These are phyloP conservation scores for Aleiodes sp. DNA, from an alignment of 1,140 invertebrate genomes.

Conservation along the genomic window DNA sequence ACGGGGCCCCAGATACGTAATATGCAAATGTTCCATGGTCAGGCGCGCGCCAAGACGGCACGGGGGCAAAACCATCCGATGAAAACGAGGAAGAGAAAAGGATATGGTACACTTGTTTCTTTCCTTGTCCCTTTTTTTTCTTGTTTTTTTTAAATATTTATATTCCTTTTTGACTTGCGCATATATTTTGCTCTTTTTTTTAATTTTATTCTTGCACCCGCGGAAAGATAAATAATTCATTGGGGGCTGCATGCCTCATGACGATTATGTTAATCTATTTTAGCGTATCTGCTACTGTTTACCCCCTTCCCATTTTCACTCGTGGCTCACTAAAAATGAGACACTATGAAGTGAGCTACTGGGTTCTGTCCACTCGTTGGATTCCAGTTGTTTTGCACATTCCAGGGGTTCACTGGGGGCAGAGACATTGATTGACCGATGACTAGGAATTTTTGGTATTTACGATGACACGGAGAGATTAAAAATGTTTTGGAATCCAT, in stretches of 20 bases:
- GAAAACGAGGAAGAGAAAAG: constrained; percentile 12
- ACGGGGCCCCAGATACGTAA: constrained; percentile 43
- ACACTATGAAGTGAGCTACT: constrained; percentile 16
- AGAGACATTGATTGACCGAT: neutral
- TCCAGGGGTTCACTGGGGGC: neutral
- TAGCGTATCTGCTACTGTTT: constrained; percentile 44
- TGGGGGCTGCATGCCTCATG: constrained; percentile 55
- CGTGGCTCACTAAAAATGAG: neutral
- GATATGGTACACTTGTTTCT: neutral
- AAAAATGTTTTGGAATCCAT: too few relatives aligned
- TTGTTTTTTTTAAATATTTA: constrained; percentile 38
- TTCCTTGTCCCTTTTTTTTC: constrained; percentile 42
- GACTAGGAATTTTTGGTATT: neutral
- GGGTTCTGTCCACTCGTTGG: neutral
- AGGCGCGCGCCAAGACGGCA: constrained; percentile 43
- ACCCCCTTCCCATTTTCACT: constrained; percentile 8
- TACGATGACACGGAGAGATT: too few relatives aligned
- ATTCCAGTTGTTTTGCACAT: neutral
- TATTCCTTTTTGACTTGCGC: constrained; percentile 27
- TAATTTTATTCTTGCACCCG: constrained; percentile 35
- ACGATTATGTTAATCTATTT: constrained; percentile 57
- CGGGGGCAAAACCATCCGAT: constrained; percentile 24
- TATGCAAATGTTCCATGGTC: constrained; percentile 52
- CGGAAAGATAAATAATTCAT: constrained; percentile 60
- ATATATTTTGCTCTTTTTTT: constrained; percentile 35